Evolutionary conservation across 2,113 vertebrate species (phyloP), one percentile per base, ranked within the genome.

Genomic region (Rallus limicola): DNA sequence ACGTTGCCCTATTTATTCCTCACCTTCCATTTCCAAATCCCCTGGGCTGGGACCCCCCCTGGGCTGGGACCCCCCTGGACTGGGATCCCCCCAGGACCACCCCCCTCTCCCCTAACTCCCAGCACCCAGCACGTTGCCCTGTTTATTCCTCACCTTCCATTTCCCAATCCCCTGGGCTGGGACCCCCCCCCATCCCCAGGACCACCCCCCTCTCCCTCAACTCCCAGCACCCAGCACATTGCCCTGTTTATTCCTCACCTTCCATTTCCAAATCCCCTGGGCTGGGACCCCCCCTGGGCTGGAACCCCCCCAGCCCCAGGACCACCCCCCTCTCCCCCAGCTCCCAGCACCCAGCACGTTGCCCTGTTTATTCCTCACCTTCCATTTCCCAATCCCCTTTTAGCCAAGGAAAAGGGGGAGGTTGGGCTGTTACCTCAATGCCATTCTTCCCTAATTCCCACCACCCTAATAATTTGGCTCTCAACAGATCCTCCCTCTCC

Each of bases 401-500:
- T 33, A 74, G 50, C 60, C 82, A 64, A 83, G 80, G 67, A 75
- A 86, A 79, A 85, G 63, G 83, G 67, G 85, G 89, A 92, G 82
- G 56, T 92, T 92, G 78, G 55, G 56, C 67, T 94, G 44, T 15
- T 55, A 67, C 68, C 68, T 71, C 93, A 95, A 92, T 83, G 82
- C 40, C 88, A 82, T 34, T 96, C 95, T 90, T 90, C 64, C 40
- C 92, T 86, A 38, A 95, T 93, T 96, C 83, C 67, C 89, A 81
- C 92, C 53, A 18, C 74, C n/a, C 81, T 92, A 93, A 92, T 88
- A 92, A 94, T 90, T 86, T 82, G 93, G 69, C 75, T 40, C 62
- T 34, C 65, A 92, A 91, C 86, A 93, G 78, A 90, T 90, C 95
- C 78, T 1, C 86, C 93, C 81, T 88, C 65, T 82, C 86, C 88